Evolutionary conservation across 1,140 invertebrate species (phyloP).

Genomic region (Grapholita molesta): DNA sequence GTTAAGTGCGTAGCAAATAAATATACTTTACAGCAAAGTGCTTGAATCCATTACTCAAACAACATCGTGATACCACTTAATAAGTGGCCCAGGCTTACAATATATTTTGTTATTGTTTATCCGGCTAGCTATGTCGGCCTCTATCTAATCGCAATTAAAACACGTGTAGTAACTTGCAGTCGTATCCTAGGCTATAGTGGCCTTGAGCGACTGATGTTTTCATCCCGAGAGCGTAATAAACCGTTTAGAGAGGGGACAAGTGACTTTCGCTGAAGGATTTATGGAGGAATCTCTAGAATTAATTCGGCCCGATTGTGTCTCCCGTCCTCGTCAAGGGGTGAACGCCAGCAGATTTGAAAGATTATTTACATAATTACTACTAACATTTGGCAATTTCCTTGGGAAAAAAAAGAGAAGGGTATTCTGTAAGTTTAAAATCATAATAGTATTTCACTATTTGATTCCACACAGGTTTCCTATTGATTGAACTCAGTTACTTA

Average conservation of each 20-base stretch:
- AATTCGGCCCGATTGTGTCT: constrained; percentile 60
- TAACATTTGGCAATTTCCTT: constrained; percentile 11
- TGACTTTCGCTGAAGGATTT: constrained; percentile 70
- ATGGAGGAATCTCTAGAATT: constrained; percentile 67
- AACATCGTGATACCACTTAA: no score
- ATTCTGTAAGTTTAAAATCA: neutral
- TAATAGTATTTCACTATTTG: no score
- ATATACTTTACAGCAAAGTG: no score
- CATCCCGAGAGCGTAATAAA: constrained; percentile 74
- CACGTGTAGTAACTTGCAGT: neutral
- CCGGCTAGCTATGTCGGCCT: no score
- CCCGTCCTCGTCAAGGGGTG: constrained; percentile 35
- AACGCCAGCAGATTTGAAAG: constrained; percentile 29
- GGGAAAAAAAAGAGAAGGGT: neutral
- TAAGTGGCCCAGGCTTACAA: no score
- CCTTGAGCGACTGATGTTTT: constrained; percentile 75
- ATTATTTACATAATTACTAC: constrained; percentile 32
- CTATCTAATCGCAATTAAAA: neutral
- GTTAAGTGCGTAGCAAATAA: no score
- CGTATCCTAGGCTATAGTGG: constrained; percentile 43
- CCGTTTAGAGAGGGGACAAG: constrained; percentile 66
- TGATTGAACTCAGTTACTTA: no score
- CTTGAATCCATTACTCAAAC: no score
- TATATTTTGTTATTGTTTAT: no score
- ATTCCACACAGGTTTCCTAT: no score